These are phyloP conservation scores for Leucoraja erinaceus DNA, from an alignment of 2,113 vertebrate species.

Conservation along the genomic window DNA sequence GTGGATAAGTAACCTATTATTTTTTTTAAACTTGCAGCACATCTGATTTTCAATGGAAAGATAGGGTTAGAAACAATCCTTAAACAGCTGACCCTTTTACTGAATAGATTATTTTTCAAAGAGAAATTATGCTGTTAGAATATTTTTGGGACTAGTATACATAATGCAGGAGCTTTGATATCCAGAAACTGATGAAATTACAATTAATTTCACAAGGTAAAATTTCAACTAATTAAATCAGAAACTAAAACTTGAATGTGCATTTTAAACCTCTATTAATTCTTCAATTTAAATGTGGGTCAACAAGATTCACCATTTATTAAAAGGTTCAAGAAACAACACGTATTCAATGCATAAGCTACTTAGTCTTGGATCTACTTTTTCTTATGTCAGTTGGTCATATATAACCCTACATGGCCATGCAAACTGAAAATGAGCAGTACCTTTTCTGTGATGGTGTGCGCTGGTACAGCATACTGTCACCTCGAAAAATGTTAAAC, in stretches of 20 bases:
- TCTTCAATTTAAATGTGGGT: neutral
- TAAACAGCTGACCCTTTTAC: neutral
- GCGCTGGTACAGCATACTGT: no score
- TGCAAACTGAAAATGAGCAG: neutral
- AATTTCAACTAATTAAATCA: neutral
- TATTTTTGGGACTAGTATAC: neutral
- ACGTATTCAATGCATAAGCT: neutral
- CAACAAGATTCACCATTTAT: neutral
- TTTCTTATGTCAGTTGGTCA: neutral
- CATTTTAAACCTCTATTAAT: neutral
- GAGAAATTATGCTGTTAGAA: neutral
- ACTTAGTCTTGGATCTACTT: neutral
- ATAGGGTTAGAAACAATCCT: neutral
- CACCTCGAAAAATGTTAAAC: no score
- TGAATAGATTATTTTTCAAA: neutral
- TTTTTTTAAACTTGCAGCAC: neutral
- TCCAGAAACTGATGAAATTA: neutral
- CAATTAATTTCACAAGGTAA: neutral
- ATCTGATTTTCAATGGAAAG: neutral
- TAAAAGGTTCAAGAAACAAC: neutral
- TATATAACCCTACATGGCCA: neutral
- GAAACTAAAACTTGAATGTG: neutral
- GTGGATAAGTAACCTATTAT: neutral
- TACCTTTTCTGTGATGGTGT: no score
- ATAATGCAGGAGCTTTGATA: neutral